Base-by-base conservation (phyloP, 2,797 vertebrate genomes). In the Sus cebifrons region DNA sequence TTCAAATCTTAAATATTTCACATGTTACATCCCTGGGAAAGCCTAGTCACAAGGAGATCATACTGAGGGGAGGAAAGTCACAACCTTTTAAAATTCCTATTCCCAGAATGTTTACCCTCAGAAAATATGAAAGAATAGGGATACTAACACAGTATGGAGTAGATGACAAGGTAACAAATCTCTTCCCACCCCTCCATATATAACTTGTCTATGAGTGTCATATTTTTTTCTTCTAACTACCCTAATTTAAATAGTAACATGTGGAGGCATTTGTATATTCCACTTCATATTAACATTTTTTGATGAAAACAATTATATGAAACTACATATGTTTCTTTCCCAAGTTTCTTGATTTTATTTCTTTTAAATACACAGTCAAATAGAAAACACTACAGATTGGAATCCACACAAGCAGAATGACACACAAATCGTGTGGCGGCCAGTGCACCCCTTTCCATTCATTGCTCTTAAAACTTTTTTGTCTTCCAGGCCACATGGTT, bases 1-100 rank as follows among this genome's bases (percentile, higher is more conserved):
- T 89, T 96, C 36, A 82, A 27, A 70, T 71, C 56, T 95, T 86
- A 71, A 64, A 73, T 94, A 86, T 86, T 97, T 86, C 29, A 94
- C 7, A 36, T 13, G 13, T 68, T 83, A 18, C 13, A 81, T 95
- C 77, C 20, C 14, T 18, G 32, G 79, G 68, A 91, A 97, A 79
- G 15, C 2, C 62, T 89, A 93, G 36, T 52, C 86, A 96, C 23
- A 88, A 86, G 14, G 40, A 71, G 60, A 17, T 86, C 8, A 32
- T 4, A 86, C 1, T 9, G 21, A 91, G 58, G 79, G 85, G 52
- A 91, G 32, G 8, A 91, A 84, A 62, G 8, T 94, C 65, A 13
- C 0, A 60, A 81, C 4, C 23, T 67, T 85, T 54, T 60, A 20
- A 6, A 13, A 58, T 58, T 7, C 2, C 29, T 44, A 12, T 27